Evolutionary conservation across 2,888 invertebrate species (phyloP).

Genomic region (Trissolcus brochymenae): DNA sequence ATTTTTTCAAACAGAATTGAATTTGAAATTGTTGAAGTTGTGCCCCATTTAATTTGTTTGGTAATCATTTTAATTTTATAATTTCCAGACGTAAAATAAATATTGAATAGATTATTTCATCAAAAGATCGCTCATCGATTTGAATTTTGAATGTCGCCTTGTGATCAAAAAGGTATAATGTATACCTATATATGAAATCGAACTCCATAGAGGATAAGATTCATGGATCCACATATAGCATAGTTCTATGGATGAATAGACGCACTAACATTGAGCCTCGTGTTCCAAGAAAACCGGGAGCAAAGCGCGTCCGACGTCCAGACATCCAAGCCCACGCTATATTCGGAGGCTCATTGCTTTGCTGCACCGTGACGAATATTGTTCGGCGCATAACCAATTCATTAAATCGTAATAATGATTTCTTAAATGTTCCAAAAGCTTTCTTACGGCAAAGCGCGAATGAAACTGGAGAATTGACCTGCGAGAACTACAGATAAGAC

Average conservation of each 20-base stretch:
- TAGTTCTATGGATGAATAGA: slow-evolving; percentile 17
- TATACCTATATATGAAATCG: slow-evolving; percentile 20
- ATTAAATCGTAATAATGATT: slow-evolving; percentile 42
- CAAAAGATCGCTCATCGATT: background rate
- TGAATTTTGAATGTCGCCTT: background rate
- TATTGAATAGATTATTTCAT: too few relatives aligned
- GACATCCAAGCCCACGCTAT: slow-evolving; percentile 31
- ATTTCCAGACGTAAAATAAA: too few relatives aligned
- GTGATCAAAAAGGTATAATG: slow-evolving; percentile 15
- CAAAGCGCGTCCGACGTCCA: slow-evolving; percentile 11
- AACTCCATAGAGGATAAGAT: slow-evolving; percentile 12
- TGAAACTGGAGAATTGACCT: slow-evolving; percentile 27
- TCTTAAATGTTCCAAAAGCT: slow-evolving; percentile 33
- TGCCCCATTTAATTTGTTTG: too few relatives aligned
- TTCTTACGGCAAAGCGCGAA: slow-evolving; percentile 6
- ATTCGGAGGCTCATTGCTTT: slow-evolving; percentile 19
- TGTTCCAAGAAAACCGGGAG: slow-evolving; percentile 34
- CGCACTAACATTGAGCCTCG: slow-evolving; percentile 18
- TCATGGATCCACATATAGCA: background rate
- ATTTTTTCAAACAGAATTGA: too few relatives aligned
- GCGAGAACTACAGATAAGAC: background rate
- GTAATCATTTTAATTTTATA: background rate
- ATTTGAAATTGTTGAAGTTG: too few relatives aligned
- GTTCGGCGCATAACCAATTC: slow-evolving; percentile 43
- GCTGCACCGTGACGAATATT: slow-evolving; percentile 42